Conservation (phyloP, 2,113 vertebrate species). For the Hyaena hyaena region DNA sequence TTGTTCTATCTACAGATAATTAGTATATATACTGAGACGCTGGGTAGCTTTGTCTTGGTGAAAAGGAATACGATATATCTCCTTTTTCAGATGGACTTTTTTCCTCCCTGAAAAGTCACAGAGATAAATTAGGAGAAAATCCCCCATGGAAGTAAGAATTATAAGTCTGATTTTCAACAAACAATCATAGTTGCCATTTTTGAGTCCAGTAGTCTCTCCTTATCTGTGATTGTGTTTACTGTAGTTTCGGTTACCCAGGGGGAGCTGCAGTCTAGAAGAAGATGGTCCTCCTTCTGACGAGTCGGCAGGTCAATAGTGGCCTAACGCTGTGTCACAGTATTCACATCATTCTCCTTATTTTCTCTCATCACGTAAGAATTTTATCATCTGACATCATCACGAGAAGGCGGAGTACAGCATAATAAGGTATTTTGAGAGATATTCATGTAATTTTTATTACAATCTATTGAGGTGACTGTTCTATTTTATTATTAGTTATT, state of each 20-base stretch:
- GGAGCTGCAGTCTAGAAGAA: neutral
- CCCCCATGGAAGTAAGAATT: neutral
- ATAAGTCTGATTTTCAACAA: conserved; percentile 28
- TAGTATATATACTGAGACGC: neutral
- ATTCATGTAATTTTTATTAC: neutral
- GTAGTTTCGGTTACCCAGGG: neutral
- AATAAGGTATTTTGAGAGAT: neutral
- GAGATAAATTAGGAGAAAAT: conserved; percentile 25
- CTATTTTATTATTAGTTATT: neutral
- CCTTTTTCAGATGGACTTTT: neutral
- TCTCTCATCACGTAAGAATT: neutral
- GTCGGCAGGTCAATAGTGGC: neutral
- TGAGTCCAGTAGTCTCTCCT: neutral
- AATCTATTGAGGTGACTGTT: neutral
- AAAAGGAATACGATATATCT: neutral
- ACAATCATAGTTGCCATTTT: neutral
- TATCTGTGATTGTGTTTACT: neutral
- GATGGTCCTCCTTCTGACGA: neutral
- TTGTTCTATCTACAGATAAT: conserved; percentile 46
- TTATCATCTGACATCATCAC: neutral
- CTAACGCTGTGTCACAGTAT: accelerated
- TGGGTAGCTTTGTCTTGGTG: neutral
- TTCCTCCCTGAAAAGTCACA: neutral
- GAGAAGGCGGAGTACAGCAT: neutral
- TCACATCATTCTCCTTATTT: neutral